Evolutionary conservation across 64 coral and sea anemone species (phyloP).

Genomic region (Exaiptasia diaphana): DNA sequence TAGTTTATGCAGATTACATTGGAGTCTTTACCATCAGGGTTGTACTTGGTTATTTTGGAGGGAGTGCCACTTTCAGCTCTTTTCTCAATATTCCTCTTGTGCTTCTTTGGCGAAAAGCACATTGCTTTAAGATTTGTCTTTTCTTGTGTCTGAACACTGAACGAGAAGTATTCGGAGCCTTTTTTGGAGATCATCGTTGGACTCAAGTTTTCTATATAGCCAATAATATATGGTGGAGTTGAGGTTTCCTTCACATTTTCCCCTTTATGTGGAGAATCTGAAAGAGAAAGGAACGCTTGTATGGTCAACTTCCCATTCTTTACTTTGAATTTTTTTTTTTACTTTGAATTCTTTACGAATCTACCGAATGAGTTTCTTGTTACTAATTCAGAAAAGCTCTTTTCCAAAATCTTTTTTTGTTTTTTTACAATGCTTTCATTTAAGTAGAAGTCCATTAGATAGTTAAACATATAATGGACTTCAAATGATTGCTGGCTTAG

Average conservation of each 20-base stretch:
- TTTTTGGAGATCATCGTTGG: constrained; percentile 10
- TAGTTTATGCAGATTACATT: constrained; percentile 46
- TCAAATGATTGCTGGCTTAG: constrained; percentile 1
- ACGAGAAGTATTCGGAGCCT: constrained; percentile 37
- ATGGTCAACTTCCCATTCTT: no score
- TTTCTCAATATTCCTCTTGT: constrained; percentile 2
- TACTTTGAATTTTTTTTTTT: no score
- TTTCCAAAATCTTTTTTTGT: not conserved
- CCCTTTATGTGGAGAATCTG: no score
- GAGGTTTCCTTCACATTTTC: no score
- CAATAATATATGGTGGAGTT: constrained; percentile 13
- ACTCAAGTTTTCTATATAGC: constrained; percentile 31
- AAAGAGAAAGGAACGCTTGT: no score
- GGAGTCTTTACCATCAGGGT: constrained; percentile 17
- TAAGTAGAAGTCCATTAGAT: not conserved
- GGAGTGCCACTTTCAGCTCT: constrained; percentile 32
- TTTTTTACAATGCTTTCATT: not conserved
- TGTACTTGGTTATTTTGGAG: constrained; percentile 36
- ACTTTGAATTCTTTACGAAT: no score
- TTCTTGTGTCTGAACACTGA: constrained; percentile 27
- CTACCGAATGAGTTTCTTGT: no score
- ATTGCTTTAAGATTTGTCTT: constrained; percentile 3
- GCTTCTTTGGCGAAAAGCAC: constrained; percentile 19
- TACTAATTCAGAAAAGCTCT: not conserved
- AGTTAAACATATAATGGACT: not conserved